Evolutionary conservation across 2,888 invertebrate genomes (phyloP).

Genomic region (Drosophila helvetica): DNA sequence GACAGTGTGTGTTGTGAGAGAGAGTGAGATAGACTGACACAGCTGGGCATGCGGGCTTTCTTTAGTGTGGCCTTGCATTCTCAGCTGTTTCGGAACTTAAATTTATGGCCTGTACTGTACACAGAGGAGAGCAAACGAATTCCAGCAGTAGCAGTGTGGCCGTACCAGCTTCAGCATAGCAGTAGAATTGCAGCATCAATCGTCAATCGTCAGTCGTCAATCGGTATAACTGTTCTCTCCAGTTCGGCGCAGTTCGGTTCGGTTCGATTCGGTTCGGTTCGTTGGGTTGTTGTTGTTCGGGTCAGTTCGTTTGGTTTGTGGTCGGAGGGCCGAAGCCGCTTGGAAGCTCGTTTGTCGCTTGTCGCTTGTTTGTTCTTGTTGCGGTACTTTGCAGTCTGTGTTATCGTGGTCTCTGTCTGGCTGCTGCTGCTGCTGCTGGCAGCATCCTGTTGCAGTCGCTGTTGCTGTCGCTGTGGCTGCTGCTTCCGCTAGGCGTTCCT

Average conservation of each 20-base stretch:
- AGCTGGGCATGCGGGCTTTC: conserved; percentile 17
- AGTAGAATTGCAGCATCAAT: conserved; percentile 33
- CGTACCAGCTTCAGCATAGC: conserved; percentile 22
- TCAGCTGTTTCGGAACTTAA: conserved; percentile 63
- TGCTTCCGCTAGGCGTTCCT: conserved; percentile 60
- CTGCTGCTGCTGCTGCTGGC: conserved; percentile 25
- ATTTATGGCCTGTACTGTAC: conserved; percentile 77
- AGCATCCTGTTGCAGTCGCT: conserved; percentile 12
- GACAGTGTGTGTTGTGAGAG: conserved; percentile 48
- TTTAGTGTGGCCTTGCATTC: background rate
- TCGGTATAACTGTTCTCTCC: background rate
- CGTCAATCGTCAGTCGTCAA: conserved; percentile 5
- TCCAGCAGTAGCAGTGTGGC: conserved; percentile 53
- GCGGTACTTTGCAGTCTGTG: conserved; percentile 43
- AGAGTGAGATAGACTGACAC: conserved; percentile 21
- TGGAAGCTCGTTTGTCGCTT: conserved; percentile 70
- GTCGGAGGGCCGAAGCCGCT: conserved; percentile 53
- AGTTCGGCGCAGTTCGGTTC: background rate
- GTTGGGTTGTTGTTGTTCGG: conserved; percentile 19
- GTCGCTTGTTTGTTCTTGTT: conserved; percentile 40
- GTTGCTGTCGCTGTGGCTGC: conserved; percentile 32
- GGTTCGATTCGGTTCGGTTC: background rate
- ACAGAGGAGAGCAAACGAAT: conserved; percentile 67
- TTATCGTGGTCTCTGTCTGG: conserved; percentile 24
- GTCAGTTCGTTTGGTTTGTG: conserved; percentile 25